Evolutionary conservation across 2,797 vertebrate genomes (phyloP).

Genomic region (Ataeniobius toweri): DNA sequence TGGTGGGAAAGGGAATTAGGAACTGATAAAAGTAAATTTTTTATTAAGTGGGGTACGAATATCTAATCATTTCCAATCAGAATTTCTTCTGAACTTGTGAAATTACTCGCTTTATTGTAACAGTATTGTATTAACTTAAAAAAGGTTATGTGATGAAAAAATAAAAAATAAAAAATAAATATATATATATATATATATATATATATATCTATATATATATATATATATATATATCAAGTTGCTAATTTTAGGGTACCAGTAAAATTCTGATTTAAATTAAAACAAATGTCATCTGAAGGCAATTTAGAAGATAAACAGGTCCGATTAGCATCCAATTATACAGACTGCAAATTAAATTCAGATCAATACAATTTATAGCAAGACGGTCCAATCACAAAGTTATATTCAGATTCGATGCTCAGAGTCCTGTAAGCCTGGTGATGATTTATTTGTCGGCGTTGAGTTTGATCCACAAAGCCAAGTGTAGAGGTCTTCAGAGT

Average conservation of each 20-base stretch:
- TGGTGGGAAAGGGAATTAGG: neutral
- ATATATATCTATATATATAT: neutral
- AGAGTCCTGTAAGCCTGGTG: constrained; percentile 1
- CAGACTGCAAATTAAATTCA: neutral
- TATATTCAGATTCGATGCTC: neutral
- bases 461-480: constrained; percentile 8
- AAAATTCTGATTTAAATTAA: neutral
- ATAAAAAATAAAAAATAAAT: no score
- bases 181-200: no score
- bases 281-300: neutral
- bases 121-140: neutral
- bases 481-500: constrained; percentile 19
- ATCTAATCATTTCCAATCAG: neutral
- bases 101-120: neutral
- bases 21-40: neutral
- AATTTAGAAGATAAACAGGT: neutral
- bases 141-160: neutral
- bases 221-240: neutral
- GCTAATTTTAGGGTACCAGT: neutral
- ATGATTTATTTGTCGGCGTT: neutral
- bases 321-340: neutral
- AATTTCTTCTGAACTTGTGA: neutral
- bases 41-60: neutral
- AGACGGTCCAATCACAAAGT: neutral
- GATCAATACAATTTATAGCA: neutral